Conservation (phyloP, 2,888 invertebrate species). For the Odontothrips loti region DNA sequence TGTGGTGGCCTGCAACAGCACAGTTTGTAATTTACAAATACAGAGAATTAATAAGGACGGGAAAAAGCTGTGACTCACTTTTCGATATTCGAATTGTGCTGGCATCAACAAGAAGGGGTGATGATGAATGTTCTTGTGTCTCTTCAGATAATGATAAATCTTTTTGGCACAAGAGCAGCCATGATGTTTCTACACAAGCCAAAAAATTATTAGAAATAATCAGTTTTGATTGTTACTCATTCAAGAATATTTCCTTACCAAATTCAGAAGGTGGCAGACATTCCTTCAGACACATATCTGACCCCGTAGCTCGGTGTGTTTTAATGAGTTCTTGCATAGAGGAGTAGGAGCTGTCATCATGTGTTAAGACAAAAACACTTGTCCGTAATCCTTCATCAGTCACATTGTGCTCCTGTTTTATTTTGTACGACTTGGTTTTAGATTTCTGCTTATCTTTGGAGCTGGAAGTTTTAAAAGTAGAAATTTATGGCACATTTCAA, state of each 20-base stretch:
- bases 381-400: constrained; percentile 52
- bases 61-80: background rate
- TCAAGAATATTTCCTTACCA: constrained; percentile 52
- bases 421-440: background rate
- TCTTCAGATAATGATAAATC: constrained; percentile 43
- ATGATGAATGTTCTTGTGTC: background rate
- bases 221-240: constrained; percentile 3
- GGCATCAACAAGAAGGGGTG: background rate
- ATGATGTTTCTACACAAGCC: constrained; percentile 59
- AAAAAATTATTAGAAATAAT: background rate
- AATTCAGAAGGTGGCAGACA: constrained; percentile 84
- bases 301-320: constrained; percentile 59
- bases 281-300: constrained; percentile 61
- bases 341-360: constrained; percentile 52
- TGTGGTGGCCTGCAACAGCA: background rate
- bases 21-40: background rate
- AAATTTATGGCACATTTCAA: too few species aligned
- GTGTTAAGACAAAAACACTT: constrained; percentile 55
- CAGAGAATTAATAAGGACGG: background rate
- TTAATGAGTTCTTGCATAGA: constrained; percentile 60
- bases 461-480: constrained; percentile 28
- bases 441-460: background rate
- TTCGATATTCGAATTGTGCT: background rate
- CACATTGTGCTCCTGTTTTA: constrained; percentile 27
- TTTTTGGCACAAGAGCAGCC: constrained; percentile 60